These are phyloP conservation scores for Idaea straminata DNA, from an alignment of 2,888 invertebrate species.

Conservation along the genomic window DNA sequence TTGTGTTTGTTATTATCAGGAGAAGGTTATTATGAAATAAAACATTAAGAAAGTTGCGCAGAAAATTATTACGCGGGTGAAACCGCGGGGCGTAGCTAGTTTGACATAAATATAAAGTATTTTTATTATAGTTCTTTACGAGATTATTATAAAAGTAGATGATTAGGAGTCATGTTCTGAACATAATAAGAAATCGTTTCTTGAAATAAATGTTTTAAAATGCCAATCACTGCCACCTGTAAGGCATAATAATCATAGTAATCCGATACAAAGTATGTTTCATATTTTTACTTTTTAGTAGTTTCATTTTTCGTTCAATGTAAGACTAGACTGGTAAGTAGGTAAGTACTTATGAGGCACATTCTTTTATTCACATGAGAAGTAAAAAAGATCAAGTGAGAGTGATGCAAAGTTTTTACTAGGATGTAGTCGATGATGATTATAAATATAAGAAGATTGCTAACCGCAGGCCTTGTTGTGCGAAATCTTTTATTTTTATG, in stretches of 20 bases:
- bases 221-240: not conserved
- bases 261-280: not conserved
- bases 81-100: no score
- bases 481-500: constrained; percentile 44
- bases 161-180: not conserved
- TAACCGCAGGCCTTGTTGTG: constrained; percentile 57
- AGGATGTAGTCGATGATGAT: constrained; percentile 48
- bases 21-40: no score
- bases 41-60: no score
- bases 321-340: not conserved
- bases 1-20: no score
- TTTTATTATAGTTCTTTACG: not conserved
- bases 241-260: not conserved
- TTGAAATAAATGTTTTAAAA: not conserved
- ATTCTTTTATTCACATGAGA: constrained; percentile 28
- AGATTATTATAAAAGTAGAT: not conserved
- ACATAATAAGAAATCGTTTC: not conserved
- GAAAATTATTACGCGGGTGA: no score
- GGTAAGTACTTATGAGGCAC: constrained; percentile 4
- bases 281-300: not conserved
- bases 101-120: not conserved
- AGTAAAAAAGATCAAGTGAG: constrained; percentile 40
- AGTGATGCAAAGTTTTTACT: constrained; percentile 49
- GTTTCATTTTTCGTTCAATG: not conserved
- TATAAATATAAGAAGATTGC: constrained; percentile 57